Conservation (phyloP, 2,113 vertebrate species). For the Coreoperca whiteheadi region DNA sequence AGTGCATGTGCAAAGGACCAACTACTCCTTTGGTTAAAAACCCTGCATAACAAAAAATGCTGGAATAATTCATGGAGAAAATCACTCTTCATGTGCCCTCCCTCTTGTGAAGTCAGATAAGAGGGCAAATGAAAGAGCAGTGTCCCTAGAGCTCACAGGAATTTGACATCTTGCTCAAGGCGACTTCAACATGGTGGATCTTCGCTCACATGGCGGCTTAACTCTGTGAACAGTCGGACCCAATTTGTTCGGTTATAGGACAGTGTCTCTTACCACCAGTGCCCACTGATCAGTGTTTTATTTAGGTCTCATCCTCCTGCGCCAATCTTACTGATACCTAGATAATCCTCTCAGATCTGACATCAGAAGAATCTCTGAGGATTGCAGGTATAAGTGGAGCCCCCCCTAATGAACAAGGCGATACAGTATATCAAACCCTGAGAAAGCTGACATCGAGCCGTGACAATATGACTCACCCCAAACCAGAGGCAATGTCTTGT, state of each 20-base stretch:
- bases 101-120: not conserved
- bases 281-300: conserved; percentile 19
- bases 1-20: not conserved
- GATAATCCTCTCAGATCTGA: conserved; percentile 62
- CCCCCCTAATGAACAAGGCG: conserved; percentile 30
- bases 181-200: conserved; percentile 1
- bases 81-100: not conserved
- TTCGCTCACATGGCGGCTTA: not conserved
- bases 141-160: not conserved
- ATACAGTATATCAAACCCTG: conserved; percentile 41
- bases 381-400: conserved; percentile 49
- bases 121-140: not conserved
- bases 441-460: conserved; percentile 48
- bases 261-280: not conserved
- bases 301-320: conserved; percentile 1
- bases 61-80: conserved; percentile 3
- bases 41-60: not conserved
- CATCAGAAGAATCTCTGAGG: conserved; percentile 48
- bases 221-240: not conserved
- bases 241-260: not conserved
- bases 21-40: not conserved
- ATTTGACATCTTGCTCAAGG: conserved; percentile 1
- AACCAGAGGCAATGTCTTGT: conserved; percentile 37
- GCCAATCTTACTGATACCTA: conserved; percentile 34
- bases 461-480: conserved; percentile 66